Evolutionary conservation across 2,888 invertebrate genomes (phyloP), one percentile per base, ranked within the genome.

Genomic region (Coronaproctus castanopsis): DNA sequence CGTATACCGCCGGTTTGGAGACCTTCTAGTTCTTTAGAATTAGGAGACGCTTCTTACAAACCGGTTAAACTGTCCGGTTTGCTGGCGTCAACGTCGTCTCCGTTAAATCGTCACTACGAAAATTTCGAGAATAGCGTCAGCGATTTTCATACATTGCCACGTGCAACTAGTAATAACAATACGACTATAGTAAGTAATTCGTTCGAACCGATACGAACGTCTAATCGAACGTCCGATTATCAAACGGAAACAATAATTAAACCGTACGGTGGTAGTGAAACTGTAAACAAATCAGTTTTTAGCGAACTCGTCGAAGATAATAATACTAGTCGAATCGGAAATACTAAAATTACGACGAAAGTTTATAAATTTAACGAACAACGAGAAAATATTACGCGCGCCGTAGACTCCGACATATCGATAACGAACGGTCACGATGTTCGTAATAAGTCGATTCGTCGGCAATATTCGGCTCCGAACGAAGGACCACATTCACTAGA

Each of bases 1-100:
- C 75, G 77, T 64, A 80, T 81, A 67, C 77, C 77, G 59, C 75
- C 80, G 1, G 72, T 78, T 10, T 82, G 82, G 77, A 75, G 76
- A 51, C 75, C 79, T 23, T 71, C 70, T 57, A 77, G 76, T 61
- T 72, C 60, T 2, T 71, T 73, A 2, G 79, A 79, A 57, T 71
- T 73, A 2, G 79, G 78, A 57, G 74, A 75, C 53, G 73, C 73
- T 61, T 71, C 73, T 36, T 81, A 78, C 67, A 78, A 77, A 66
- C 77, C 80, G 19, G 79, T 80, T 2, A 76, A 76, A 64, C 78
- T 36, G 36, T n/a, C n/a, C n/a, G n/a, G n/a, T n/a, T n/a, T n/a
- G n/a, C n/a, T n/a, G n/a, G n/a, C n/a, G n/a, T n/a, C n/a, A n/a
- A n/a, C n/a, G n/a, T 8, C 5, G 5, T 36, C 14, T 8, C 36